Percentiles rank a stretch among this genome's conserved stretches.
Conservation (phyloP, 2,113 vertebrate species). For the Cebidichthys violaceus region DNA sequence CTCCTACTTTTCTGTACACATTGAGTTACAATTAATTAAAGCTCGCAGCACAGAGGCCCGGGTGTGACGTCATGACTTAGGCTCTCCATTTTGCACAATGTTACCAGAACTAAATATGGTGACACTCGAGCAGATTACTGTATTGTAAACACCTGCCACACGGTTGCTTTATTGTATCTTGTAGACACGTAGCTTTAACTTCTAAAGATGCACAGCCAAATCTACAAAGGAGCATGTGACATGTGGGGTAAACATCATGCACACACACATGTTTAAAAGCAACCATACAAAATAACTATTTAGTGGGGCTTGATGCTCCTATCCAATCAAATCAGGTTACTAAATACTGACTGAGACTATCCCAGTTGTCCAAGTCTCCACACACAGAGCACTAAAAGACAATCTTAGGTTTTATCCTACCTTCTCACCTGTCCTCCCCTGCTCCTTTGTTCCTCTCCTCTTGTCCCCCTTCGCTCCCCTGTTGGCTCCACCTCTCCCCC, state of each 20-base stretch:
- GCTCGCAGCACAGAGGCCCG: neutral
- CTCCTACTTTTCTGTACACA: constrained; percentile 14
- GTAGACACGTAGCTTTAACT: neutral
- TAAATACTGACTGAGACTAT: constrained; percentile 12
- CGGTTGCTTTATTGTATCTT: neutral
- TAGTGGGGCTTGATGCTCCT: neutral
- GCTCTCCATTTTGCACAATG: neutral
- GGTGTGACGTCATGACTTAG: neutral
- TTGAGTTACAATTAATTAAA: neutral
- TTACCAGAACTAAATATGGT: neutral
- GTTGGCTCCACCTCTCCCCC: constrained; percentile 55
- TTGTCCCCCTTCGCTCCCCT: constrained; percentile 60
- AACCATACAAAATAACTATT: neutral
- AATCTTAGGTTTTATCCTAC: constrained; percentile 38
- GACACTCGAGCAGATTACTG: neutral
- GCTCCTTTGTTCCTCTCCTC: constrained; percentile 51
- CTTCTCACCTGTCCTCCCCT: constrained; percentile 65
- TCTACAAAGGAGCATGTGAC: neutral
- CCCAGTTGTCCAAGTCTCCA: constrained; percentile 12
- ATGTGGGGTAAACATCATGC: neutral
- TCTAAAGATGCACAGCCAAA: neutral
- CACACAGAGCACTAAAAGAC: constrained; percentile 8
- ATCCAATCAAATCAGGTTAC: neutral
- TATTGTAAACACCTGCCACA: neutral
- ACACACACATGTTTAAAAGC: neutral